phyloP scores from a whole-genome alignment of 2,888 invertebrate species.

The Hirtodrosophila trivittata region DNA sequence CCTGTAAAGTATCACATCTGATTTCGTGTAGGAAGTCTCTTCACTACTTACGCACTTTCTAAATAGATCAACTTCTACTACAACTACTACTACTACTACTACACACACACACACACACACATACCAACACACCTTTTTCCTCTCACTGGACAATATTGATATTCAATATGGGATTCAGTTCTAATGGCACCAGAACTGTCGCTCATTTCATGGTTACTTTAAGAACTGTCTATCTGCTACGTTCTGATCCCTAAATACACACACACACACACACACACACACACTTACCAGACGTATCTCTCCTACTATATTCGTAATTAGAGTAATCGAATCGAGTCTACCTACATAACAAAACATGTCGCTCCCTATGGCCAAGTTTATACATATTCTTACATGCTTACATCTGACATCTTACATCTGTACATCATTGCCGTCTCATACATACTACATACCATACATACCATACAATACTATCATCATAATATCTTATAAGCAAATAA shows the following conservation, averaged over 20 bases:
- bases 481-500: slow-evolving; percentile 6
- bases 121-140: slow-evolving; percentile 12
- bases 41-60: slow-evolving; percentile 29
- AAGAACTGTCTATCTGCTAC: too few relatives aligned
- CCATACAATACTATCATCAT: too few relatives aligned
- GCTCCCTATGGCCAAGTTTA: slow-evolving; percentile 9
- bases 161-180: slow-evolving; percentile 14
- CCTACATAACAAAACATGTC: not conserved
- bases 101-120: not conserved
- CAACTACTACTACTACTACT: too few relatives aligned
- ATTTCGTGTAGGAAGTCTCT: slow-evolving; percentile 21
- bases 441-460: slow-evolving; percentile 6
- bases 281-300: too few relatives aligned
- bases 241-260: too few relatives aligned
- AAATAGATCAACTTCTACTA: slow-evolving; percentile 16
- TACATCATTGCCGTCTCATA: not conserved
- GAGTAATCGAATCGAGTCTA: not conserved
- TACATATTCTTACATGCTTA: slow-evolving; percentile 16
- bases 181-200: slow-evolving; percentile 19
- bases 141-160: slow-evolving; percentile 5
- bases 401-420: slow-evolving; percentile 3
- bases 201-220: slow-evolving; percentile 13
- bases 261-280: not conserved
- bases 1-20: slow-evolving; percentile 30
- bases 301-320: too few relatives aligned